Base-by-base conservation (phyloP, 35 echinoderm and acorn worm species). In the Amphiura filiformis region DNA sequence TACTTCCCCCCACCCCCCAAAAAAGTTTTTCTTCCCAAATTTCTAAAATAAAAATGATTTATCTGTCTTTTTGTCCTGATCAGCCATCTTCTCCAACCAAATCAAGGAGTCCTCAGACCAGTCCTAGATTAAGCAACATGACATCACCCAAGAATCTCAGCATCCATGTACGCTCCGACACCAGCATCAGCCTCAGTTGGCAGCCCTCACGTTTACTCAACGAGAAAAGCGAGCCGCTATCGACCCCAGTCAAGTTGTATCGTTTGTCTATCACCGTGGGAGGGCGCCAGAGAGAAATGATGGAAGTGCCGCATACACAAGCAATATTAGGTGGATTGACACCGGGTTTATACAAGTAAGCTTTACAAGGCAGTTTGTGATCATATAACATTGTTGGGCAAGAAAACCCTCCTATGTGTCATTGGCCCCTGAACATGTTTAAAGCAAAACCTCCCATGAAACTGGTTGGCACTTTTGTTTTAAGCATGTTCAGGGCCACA, bases 341-440 rank as follows among this genome's bases (percentile, higher is more conserved):
- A 40, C 88, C 91, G 70, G 95, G 95, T n/a, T 38, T 57, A 33
- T 97, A 97, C 70, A 90, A 85, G 95, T 97, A 83, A 85, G 91
- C 37, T 44, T 2, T 44, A 79, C 2, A 79, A 18, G 2, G 15
- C 34, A 36, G 4, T 34, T 34, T n/a, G n/a, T n/a, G n/a, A n/a
- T n/a, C n/a, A n/a, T n/a, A n/a, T n/a, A n/a, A n/a, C n/a, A n/a
- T n/a, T n/a, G n/a, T n/a, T n/a, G n/a, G n/a, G n/a, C n/a, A n/a
- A n/a, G n/a, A n/a, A n/a, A n/a, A n/a, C n/a, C n/a, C n/a, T n/a
- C n/a, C n/a, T n/a, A n/a, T n/a, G n/a, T n/a, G n/a, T n/a, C n/a
- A n/a, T n/a, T n/a, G n/a, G n/a, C n/a, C n/a, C n/a, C n/a, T n/a
- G n/a, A n/a, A n/a, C n/a, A n/a, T n/a, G n/a, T n/a, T n/a, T n/a